Percentiles rank a stretch among this genome's conserved stretches.
Conservation (phyloP, 2,797 vertebrate genomes). For the Eulemur coronatus region DNA sequence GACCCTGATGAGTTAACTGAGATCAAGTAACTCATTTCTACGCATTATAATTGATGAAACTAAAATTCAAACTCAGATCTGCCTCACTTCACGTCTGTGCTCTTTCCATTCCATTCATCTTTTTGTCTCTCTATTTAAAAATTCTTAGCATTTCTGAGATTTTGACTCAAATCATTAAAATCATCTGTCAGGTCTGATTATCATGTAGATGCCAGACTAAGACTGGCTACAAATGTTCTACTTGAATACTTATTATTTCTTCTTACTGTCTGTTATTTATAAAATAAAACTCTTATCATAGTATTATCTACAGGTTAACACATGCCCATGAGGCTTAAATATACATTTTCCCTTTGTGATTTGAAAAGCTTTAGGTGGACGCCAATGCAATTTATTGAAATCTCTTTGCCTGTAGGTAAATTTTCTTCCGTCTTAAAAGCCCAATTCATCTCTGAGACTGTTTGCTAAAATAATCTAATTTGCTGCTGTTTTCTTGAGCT, state of each 20-base stretch:
- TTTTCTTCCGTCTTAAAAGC: neutral
- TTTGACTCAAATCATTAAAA: neutral
- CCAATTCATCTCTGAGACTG: neutral
- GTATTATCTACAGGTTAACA: neutral
- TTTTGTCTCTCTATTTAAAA: neutral
- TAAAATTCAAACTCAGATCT: slow-evolving; percentile 5
- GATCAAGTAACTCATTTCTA: neutral
- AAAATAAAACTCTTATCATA: neutral
- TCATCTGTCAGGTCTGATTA: neutral
- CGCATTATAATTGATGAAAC: neutral
- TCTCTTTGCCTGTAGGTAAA: neutral
- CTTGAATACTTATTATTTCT: neutral
- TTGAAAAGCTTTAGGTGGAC: neutral
- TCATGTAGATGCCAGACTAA: neutral
- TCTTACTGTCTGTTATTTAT: neutral
- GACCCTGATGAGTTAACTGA: neutral
- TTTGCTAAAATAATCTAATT: neutral
- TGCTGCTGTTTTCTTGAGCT: neutral
- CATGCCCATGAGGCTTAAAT: neutral
- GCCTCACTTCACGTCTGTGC: neutral
- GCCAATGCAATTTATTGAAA: neutral
- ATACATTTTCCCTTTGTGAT: neutral
- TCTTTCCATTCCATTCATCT: neutral
- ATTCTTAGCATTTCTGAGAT: neutral
- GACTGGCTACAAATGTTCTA: neutral